phyloP scores from a whole-genome alignment of 2,113 vertebrate genomes.

The Brevimyrus niger region DNA sequence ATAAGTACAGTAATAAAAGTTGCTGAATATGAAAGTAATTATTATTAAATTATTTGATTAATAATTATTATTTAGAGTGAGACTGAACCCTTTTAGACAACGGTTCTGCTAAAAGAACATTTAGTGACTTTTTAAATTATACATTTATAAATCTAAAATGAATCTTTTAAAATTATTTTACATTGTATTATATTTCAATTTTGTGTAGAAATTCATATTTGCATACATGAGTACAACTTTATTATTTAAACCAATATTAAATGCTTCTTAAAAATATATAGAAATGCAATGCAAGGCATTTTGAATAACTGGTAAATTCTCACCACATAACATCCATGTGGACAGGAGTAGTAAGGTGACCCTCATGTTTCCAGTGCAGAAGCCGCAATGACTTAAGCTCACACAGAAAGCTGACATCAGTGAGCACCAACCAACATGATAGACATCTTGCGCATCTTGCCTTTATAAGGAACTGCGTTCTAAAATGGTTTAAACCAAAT shows the following conservation, averaged over 20 bases:
- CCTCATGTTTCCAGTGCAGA: neutral
- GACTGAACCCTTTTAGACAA: neutral
- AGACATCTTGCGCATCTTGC: neutral
- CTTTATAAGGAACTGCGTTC: neutral
- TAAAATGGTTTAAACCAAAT: neutral
- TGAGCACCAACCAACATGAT: neutral
- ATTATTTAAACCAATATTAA: neutral
- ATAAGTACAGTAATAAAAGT: neutral
- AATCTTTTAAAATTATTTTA: neutral
- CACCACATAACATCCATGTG: neutral
- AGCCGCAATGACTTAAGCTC: neutral
- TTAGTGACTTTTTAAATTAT: neutral
- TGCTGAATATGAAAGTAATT: neutral
- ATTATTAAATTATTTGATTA: too few relatives aligned
- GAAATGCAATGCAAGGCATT: neutral
- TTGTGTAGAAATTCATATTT: neutral
- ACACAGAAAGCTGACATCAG: neutral
- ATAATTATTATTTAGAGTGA: too few relatives aligned
- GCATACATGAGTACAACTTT: neutral
- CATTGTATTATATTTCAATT: neutral
- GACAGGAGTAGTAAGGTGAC: conserved; percentile 3
- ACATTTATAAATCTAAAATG: neutral
- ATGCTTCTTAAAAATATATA: neutral
- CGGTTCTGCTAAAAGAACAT: neutral
- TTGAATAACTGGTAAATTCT: neutral